These are phyloP conservation scores for Clepsis dumicolana DNA, from an alignment of 2,888 invertebrate genomes.

Conservation along the genomic window DNA sequence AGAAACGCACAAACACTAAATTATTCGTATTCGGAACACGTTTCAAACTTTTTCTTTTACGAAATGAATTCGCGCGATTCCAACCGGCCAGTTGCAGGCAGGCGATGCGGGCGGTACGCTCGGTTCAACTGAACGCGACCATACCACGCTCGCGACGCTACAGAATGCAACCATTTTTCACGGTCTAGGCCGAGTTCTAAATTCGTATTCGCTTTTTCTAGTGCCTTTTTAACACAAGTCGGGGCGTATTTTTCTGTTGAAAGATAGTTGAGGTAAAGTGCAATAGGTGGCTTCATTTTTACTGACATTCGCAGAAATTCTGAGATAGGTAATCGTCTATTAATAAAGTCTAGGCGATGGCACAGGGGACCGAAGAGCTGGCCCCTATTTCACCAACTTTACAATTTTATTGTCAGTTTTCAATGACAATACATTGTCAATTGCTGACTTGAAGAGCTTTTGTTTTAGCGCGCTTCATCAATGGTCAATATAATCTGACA, in stretches of 20 bases:
- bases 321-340: too few species aligned
- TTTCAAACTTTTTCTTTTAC: slow-evolving; percentile 34
- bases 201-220: slow-evolving; percentile 7
- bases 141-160: not conserved
- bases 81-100: slow-evolving; percentile 25
- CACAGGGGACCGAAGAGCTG: too few species aligned
- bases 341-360: too few species aligned
- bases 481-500: too few species aligned
- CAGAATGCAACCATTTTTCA: slow-evolving; percentile 30
- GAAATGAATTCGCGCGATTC: slow-evolving; percentile 32
- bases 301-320: too few species aligned
- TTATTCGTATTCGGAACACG: slow-evolving; percentile 2
- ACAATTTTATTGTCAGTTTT: too few species aligned
- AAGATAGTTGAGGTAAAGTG: too few species aligned
- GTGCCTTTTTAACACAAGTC: slow-evolving; percentile 3
- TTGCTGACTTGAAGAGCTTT: too few species aligned
- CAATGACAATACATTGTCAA: too few species aligned
- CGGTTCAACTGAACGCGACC: slow-evolving; percentile 40
- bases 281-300: too few species aligned
- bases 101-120: slow-evolving; percentile 39
- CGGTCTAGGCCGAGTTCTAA: slow-evolving; percentile 26
- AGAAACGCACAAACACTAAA: not conserved
- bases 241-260: not conserved
- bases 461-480: too few species aligned
- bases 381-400: too few species aligned